phyloP scores from a whole-genome alignment of 2,888 invertebrate genomes.

The Aporophyla lueneburgensis region DNA sequence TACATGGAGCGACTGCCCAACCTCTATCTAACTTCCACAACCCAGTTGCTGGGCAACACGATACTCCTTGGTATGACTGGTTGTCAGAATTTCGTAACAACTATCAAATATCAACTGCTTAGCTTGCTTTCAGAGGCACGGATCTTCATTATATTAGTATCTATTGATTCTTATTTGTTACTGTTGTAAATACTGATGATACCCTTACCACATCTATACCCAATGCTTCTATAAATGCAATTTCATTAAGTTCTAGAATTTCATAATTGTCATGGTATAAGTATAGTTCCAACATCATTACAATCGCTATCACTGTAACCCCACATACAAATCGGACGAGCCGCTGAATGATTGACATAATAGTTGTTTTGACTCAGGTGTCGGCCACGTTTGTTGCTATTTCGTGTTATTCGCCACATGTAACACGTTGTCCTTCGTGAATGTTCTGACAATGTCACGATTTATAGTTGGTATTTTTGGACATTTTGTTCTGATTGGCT shows the following conservation, averaged over 20 bases:
- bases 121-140: too few species aligned
- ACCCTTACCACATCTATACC: not conserved
- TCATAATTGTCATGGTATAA: not conserved
- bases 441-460: constrained; percentile 22
- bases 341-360: constrained; percentile 68
- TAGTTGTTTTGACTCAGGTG: constrained; percentile 67
- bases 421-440: constrained; percentile 27
- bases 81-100: too few species aligned
- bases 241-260: not conserved
- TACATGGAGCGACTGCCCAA: too few species aligned
- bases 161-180: not conserved
- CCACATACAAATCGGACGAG: constrained; percentile 62
- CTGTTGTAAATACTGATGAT: not conserved
- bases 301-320: constrained; percentile 49
- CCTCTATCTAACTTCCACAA: too few species aligned
- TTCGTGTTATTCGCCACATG: constrained; percentile 53
- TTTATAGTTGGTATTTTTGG: not conserved
- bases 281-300: not conserved
- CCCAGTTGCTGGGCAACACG: too few species aligned
- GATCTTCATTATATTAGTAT: too few species aligned
- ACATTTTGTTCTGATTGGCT: not conserved
- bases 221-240: not conserved
- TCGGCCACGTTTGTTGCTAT: constrained; percentile 55
- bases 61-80: too few species aligned
- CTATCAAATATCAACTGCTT: too few species aligned